A percentile compares a stretch with the other conserved stretches of the same genome.
phyloP scores from a whole-genome alignment of 2,797 vertebrate genomes.

The Halcyon chelicuti region DNA sequence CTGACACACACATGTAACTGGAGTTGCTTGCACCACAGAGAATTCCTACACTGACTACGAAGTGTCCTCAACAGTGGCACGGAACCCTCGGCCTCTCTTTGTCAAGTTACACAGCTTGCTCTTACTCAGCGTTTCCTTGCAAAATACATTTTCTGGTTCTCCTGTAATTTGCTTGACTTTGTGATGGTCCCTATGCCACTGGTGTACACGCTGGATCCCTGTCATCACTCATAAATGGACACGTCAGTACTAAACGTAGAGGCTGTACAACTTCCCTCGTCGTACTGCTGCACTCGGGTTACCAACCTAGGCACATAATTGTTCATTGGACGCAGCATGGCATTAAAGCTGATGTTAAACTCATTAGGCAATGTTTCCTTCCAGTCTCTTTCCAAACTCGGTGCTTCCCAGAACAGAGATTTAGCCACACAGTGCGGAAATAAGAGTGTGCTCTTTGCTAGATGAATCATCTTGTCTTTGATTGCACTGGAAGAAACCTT shows the following conservation, averaged over 20 bases:
- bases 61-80: neutral
- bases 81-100: neutral
- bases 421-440: neutral
- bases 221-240: neutral
- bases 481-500: neutral
- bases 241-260: neutral
- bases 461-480: neutral
- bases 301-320: neutral
- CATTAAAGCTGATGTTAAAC: neutral
- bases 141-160: neutral
- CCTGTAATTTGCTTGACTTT: neutral
- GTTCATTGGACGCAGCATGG: neutral
- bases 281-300: neutral
- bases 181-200: neutral
- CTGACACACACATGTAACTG: neutral
- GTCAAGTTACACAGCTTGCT: neutral
- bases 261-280: neutral
- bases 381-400: neutral
- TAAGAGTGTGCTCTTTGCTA: neutral
- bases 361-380: neutral
- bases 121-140: neutral
- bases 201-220: neutral
- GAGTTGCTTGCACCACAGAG: neutral
- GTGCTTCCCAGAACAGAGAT: neutral
- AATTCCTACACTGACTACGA: neutral